Conservation (phyloP, 2,888 invertebrate genomes). For the Eristalis arbustorum region DNA sequence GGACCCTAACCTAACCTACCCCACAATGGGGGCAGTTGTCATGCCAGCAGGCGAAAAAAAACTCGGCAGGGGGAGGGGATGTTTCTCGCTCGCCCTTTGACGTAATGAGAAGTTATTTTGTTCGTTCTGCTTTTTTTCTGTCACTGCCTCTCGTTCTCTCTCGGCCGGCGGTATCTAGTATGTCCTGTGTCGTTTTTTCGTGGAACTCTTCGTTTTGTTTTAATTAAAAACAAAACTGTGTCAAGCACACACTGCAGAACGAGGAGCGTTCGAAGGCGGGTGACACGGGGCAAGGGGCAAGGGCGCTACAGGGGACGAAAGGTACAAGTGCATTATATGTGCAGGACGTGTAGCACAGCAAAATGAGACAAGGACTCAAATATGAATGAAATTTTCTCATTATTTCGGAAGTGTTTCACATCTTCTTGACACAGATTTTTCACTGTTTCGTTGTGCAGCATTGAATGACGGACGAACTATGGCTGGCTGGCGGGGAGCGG, state of each 20-base stretch:
- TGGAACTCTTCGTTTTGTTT: constrained; percentile 30
- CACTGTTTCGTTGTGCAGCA: constrained; percentile 18
- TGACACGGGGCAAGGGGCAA: not conserved
- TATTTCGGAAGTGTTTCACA: constrained; percentile 63
- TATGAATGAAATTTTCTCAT: constrained; percentile 63
- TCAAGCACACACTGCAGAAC: constrained; percentile 53
- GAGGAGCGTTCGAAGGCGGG: not conserved
- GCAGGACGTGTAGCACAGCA: constrained; percentile 14
- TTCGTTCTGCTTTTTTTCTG: constrained; percentile 7
- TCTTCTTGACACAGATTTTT: constrained; percentile 65
- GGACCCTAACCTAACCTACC: constrained; percentile 25
- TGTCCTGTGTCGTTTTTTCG: constrained; percentile 17
- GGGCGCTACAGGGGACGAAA: constrained; percentile 25
- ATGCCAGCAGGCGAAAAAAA: constrained; percentile 1
- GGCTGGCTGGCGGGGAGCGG: not conserved
- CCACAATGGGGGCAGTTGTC: constrained; percentile 21
- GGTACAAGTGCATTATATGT: not conserved
- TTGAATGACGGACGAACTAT: constrained; percentile 36
- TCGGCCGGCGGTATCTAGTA: not conserved
- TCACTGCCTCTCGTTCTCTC: not conserved
- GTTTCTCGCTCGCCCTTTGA: constrained; percentile 34
- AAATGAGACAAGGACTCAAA: constrained; percentile 55
- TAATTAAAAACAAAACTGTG: constrained; percentile 63
- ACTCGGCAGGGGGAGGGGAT: constrained; percentile 27
- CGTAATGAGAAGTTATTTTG: constrained; percentile 62